Percentiles rank a stretch among this genome's conserved stretches.
Conservation (phyloP, 64 coral and sea anemone genomes). For the Stichodactyla helianthus region DNA sequence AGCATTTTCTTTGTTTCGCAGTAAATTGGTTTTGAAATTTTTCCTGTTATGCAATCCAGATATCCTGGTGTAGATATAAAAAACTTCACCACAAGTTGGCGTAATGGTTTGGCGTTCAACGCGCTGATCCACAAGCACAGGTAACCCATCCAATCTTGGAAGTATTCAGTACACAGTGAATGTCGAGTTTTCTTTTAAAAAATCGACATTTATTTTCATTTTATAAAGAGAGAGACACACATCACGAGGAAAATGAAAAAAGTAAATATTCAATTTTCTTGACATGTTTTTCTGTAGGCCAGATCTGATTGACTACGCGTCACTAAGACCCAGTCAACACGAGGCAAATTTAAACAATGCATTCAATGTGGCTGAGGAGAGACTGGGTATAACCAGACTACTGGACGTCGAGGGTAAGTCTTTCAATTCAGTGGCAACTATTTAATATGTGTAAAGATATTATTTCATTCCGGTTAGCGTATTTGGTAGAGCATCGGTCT, state of each 20-base stretch:
- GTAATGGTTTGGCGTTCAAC: constrained; percentile 96
- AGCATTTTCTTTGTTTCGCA: not conserved
- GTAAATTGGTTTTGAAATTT: not conserved
- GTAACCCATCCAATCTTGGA: constrained; percentile 20
- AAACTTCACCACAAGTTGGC: constrained; percentile 97
- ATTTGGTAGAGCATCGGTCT: no score
- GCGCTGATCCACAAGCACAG: constrained; percentile 98
- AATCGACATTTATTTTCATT: no score
- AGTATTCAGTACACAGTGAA: not conserved
- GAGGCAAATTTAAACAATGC: constrained; percentile 86
- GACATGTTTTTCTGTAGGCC: constrained; percentile 44
- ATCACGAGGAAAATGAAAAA: no score
- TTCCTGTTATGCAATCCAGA: constrained; percentile 7
- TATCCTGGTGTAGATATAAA: constrained; percentile 95
- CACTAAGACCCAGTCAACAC: constrained; percentile 79
- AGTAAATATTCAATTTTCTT: not conserved
- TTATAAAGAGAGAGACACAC: no score
- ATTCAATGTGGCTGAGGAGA: constrained; percentile 84
- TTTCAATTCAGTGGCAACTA: not conserved
- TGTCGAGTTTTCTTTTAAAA: no score
- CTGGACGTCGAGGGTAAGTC: constrained; percentile 87
- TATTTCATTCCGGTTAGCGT: no score
- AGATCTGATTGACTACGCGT: constrained; percentile 72
- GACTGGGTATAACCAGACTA: constrained; percentile 83
- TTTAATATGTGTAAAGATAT: no score